A percentile compares a stretch with the other conserved stretches of the same genome.
phyloP scores from a whole-genome alignment of 2,888 invertebrate genomes.

The Adelognathus sp. region DNA sequence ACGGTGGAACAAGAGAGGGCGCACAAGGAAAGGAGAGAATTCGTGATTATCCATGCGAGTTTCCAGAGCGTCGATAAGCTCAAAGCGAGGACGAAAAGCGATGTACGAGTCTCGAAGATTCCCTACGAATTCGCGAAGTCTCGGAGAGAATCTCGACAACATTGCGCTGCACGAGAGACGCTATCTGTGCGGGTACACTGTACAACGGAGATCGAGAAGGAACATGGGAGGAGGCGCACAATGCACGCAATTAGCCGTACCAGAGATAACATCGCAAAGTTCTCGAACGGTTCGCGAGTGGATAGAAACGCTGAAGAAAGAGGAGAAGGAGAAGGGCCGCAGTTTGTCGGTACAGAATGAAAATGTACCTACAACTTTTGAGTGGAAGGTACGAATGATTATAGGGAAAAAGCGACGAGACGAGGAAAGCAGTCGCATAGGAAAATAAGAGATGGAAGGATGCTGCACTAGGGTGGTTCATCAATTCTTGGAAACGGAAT shows the following conservation, averaged over 20 bases:
- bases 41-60: neutral
- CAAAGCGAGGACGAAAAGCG: neutral
- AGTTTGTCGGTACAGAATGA: neutral
- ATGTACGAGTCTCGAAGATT: slow-evolving; percentile 19
- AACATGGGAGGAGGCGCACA: slow-evolving; percentile 54
- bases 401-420: neutral
- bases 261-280: slow-evolving; percentile 57
- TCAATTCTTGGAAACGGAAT: too few relatives aligned
- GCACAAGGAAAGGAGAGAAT: neutral
- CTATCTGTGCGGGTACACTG: neutral
- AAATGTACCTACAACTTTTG: slow-evolving; percentile 16
- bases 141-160: slow-evolving; percentile 15
- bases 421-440: neutral
- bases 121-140: slow-evolving; percentile 33
- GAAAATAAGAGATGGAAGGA: neutral
- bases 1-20: too few relatives aligned
- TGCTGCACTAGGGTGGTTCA: neutral
- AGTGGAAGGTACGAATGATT: neutral
- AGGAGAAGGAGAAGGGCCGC: neutral
- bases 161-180: slow-evolving; percentile 10
- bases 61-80: neutral
- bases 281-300: slow-evolving; percentile 40
- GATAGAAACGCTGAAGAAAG: neutral
- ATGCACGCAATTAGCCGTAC: slow-evolving; percentile 68
- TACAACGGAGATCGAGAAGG: slow-evolving; percentile 4